These are phyloP conservation scores for Lytechinus pictus DNA, from an alignment of 35 echinoderm and acorn worm genomes.

Conservation along the genomic window DNA sequence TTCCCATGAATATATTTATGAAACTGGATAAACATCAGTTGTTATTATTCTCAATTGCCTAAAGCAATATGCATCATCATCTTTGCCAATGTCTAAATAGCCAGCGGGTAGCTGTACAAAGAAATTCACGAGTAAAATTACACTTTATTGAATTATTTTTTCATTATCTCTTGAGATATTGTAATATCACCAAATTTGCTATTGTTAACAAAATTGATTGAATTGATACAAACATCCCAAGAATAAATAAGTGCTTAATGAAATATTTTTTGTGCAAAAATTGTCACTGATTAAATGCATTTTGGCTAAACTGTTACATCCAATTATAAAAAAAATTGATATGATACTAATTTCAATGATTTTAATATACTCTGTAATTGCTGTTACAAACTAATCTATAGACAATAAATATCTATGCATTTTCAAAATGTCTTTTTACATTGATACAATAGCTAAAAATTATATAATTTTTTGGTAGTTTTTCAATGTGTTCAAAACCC, in stretches of 20 bases:
- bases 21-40: background rate
- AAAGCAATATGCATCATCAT: background rate
- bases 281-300: background rate
- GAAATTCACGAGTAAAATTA: background rate
- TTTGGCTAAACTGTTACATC: background rate
- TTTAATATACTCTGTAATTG: too few relatives aligned
- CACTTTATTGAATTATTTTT: background rate
- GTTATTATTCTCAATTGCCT: background rate
- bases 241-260: background rate
- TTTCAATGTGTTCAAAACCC: too few relatives aligned
- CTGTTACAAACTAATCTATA: too few relatives aligned
- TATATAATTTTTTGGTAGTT: too few relatives aligned
- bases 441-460: too few relatives aligned
- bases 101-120: background rate
- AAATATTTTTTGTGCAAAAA: background rate
- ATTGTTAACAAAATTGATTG: background rate
- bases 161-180: background rate
- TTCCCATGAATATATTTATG: conserved; percentile 13
- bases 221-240: background rate
- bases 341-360: background rate
- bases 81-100: background rate
- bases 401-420: too few relatives aligned
- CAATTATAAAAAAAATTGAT: background rate
- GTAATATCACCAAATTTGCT: background rate
- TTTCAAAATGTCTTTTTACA: too few relatives aligned